These are phyloP conservation scores for Albula goreensis DNA, from an alignment of 2,113 vertebrate genomes.

Conservation along the genomic window DNA sequence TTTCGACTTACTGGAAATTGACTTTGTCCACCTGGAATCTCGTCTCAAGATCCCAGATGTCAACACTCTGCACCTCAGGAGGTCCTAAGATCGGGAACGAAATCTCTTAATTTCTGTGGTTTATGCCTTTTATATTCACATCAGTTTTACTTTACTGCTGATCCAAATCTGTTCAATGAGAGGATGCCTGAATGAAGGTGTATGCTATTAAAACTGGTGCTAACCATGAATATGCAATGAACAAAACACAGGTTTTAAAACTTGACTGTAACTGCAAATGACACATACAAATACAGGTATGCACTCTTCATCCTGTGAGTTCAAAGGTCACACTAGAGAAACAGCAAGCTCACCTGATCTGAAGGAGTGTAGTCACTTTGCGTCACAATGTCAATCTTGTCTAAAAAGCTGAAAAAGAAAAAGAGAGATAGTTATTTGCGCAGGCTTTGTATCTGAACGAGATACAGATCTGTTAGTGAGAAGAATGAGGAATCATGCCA, in stretches of 20 bases:
- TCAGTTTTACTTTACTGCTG: background rate
- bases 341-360: conserved; percentile 70
- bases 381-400: conserved; percentile 87
- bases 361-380: conserved; percentile 84
- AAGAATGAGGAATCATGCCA: background rate
- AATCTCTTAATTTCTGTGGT: background rate
- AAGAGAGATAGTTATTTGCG: background rate
- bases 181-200: background rate
- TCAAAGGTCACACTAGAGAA: conserved; percentile 7
- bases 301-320: background rate
- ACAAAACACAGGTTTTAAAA: background rate
- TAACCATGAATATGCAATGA: background rate
- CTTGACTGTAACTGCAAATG: too few species aligned
- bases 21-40: conserved; percentile 94
- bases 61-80: conserved; percentile 96
- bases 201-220: background rate
- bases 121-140: background rate
- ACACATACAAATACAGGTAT: background rate
- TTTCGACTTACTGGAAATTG: conserved; percentile 79
- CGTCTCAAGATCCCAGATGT: conserved; percentile 99
- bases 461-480: background rate
- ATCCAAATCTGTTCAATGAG: background rate
- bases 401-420: conserved; percentile 76
- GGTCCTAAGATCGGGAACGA: conserved; percentile 72
- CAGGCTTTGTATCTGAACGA: too few species aligned